phyloP scores from a whole-genome alignment of 2,888 invertebrate genomes.

The Aethes cnicana region DNA sequence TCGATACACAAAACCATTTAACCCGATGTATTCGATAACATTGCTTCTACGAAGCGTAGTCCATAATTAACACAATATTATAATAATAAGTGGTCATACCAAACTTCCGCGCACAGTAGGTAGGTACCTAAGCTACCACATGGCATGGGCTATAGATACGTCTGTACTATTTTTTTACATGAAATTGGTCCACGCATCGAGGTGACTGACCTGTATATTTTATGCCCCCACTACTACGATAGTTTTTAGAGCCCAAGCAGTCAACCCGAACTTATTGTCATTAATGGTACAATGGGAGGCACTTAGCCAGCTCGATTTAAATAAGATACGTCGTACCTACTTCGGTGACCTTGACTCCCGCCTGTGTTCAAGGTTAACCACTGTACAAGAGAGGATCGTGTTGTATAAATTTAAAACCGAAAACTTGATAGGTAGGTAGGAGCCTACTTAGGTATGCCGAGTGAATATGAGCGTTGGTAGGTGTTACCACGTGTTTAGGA shows the following conservation, averaged over 20 bases:
- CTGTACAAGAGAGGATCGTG: conserved; percentile 36
- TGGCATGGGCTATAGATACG: conserved; percentile 18
- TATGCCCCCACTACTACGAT: conserved; percentile 53
- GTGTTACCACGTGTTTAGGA: too few species aligned
- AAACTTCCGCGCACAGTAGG: too few species aligned
- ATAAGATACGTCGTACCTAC: conserved; percentile 44
- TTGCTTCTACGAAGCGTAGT: too few species aligned
- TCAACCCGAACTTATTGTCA: conserved; percentile 68
- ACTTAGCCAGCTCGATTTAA: conserved; percentile 52
- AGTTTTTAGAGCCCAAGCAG: conserved; percentile 58
- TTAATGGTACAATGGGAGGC: conserved; percentile 62
- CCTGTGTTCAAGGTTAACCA: conserved; percentile 62
- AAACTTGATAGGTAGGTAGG: conserved; percentile 20
- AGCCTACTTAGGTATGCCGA: conserved; percentile 4
- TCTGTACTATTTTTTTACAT: conserved; percentile 55
- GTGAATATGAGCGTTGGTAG: too few species aligned
- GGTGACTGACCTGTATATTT: conserved; percentile 63
- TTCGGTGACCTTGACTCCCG: conserved; percentile 65
- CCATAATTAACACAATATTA: too few species aligned
- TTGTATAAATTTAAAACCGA: conserved; percentile 34
- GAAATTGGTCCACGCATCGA: conserved; percentile 66
- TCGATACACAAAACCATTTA: not conserved
- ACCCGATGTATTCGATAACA: not conserved
- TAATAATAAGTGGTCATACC: conserved; percentile 16
- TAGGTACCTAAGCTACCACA: not conserved